Evolutionary conservation across 2,888 invertebrate species (phyloP).

Genomic region (Acleris cristana): DNA sequence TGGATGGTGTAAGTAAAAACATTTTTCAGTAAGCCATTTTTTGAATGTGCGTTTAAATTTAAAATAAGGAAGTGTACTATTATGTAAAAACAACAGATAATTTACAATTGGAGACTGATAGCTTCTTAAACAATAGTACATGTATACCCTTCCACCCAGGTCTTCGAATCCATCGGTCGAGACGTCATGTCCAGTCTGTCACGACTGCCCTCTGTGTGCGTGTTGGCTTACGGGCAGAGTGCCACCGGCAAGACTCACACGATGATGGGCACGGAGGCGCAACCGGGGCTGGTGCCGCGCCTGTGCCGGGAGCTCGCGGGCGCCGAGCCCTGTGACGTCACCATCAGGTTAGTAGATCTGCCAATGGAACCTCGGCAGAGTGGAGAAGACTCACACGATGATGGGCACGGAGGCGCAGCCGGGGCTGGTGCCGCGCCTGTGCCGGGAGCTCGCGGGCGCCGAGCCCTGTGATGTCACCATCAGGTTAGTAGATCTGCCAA

Average conservation of each 20-base stretch:
- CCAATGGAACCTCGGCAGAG: conserved; percentile 79
- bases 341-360: conserved; percentile 60
- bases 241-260: conserved; percentile 91
- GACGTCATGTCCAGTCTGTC: conserved; percentile 85
- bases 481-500: conserved; percentile 52
- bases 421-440: conserved; percentile 72
- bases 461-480: conserved; percentile 60
- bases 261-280: conserved; percentile 86
- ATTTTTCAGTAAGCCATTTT: too few relatives aligned
- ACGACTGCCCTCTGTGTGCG: conserved; percentile 86
- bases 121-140: too few relatives aligned
- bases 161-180: conserved; percentile 86
- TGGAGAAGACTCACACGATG: conserved; percentile 91
- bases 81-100: too few relatives aligned
- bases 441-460: conserved; percentile 61
- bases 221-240: conserved; percentile 90
- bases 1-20: too few relatives aligned
- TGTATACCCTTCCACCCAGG: conserved; percentile 58
- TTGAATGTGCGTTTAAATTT: too few relatives aligned
- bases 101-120: too few relatives aligned
- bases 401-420: conserved; percentile 83
- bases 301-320: conserved; percentile 68
- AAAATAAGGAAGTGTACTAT: too few relatives aligned
- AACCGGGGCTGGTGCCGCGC: conserved; percentile 72
- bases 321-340: conserved; percentile 55